Percentiles rank a stretch among this genome's conserved stretches.
Conservation (phyloP, 2,113 vertebrate species). For the Microcebus griseorufus region DNA sequence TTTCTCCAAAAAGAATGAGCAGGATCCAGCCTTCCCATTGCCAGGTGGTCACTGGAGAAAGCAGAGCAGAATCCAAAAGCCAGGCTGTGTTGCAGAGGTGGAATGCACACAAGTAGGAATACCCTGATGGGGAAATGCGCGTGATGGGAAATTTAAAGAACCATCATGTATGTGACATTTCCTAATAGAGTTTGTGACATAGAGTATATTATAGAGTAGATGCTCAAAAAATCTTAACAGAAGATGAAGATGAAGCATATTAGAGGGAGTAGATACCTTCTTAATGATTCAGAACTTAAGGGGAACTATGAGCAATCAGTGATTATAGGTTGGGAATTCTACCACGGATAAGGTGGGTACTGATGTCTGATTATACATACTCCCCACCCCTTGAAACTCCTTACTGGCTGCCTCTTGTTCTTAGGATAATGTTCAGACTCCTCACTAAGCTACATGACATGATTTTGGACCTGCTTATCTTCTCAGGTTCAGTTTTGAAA, state of each 20-base stretch:
- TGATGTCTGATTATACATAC: not conserved
- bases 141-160: not conserved
- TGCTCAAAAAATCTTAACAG: not conserved
- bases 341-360: not conserved
- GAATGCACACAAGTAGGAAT: not conserved
- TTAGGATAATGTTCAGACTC: not conserved
- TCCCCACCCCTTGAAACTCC: not conserved
- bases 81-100: not conserved
- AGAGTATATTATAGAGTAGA: not conserved
- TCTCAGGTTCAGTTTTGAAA: not conserved
- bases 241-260: not conserved
- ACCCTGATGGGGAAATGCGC: not conserved
- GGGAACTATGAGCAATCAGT: not conserved
- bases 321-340: not conserved
- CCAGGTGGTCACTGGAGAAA: not conserved
- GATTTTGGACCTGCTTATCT: not conserved
- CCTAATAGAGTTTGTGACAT: too few species aligned
- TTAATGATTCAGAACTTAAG: not conserved
- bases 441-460: not conserved
- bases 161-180: not conserved
- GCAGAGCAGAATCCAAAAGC: not conserved
- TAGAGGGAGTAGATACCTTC: not conserved
- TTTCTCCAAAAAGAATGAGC: not conserved
- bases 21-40: not conserved
- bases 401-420: not conserved